These are phyloP conservation scores for Delphinus delphis DNA, from an alignment of 2,113 vertebrate species.

Conservation along the genomic window DNA sequence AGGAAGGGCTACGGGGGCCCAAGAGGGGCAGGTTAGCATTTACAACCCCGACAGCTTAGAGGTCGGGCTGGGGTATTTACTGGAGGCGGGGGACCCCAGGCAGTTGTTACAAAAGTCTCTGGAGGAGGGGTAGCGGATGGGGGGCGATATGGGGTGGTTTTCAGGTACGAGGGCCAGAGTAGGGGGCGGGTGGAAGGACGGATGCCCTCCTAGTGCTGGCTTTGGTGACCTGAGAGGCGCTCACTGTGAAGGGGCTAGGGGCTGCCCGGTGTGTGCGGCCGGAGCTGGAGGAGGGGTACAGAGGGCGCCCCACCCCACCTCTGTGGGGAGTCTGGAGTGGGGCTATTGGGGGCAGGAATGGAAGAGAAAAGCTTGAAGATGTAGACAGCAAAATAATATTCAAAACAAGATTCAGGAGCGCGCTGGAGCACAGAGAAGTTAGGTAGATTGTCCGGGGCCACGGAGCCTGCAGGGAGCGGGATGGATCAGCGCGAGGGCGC, in stretches of 20 bases:
- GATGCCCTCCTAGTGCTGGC: too few species aligned
- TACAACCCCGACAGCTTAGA: accelerated
- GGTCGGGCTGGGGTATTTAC: neutral
- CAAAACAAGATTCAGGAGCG: neutral
- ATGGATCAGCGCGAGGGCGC: accelerated
- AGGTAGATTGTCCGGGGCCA: neutral
- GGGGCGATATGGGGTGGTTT: accelerated
- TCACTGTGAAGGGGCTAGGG: neutral
- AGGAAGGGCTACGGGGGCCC: neutral
- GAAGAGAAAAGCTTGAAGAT: too few species aligned
- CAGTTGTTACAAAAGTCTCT: neutral
- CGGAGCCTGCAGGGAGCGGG: neutral
- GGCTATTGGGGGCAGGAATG: neutral
- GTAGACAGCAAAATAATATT: neutral
- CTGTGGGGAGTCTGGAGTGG: neutral
- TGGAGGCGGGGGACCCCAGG: neutral
- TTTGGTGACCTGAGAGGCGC: neutral
- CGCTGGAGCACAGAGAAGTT: neutral
- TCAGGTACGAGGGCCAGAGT: neutral
- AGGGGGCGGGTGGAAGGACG: neutral
- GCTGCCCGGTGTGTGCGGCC: neutral
- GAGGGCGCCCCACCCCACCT: neutral
- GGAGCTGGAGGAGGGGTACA: neutral
- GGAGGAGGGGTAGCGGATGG: neutral
- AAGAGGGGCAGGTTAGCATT: neutral